Conservation (phyloP, 2,113 vertebrate genomes). For the Coturnix japonica region DNA sequence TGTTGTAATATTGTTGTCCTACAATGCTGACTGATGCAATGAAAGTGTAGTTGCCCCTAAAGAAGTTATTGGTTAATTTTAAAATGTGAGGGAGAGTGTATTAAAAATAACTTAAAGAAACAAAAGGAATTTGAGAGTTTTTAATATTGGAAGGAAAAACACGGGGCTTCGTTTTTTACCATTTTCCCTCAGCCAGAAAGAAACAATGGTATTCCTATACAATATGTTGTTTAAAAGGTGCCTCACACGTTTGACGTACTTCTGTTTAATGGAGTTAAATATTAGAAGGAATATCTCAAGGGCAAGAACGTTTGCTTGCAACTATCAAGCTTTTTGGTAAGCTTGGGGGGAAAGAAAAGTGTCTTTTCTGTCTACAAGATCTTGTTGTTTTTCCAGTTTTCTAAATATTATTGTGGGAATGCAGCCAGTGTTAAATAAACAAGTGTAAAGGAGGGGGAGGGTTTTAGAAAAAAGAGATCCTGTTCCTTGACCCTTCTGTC, state of each 20-base stretch:
- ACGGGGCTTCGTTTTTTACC: neutral
- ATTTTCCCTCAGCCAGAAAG: conserved; percentile 2
- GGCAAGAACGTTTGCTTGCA: neutral
- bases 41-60: conserved; percentile 45
- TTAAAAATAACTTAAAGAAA: conserved; percentile 69
- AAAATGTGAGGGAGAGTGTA: conserved; percentile 65
- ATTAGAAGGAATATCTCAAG: neutral
- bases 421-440: neutral
- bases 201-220: neutral
- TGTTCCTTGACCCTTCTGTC: neutral
- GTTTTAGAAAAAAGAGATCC: neutral
- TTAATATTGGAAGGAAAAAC: neutral
- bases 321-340: neutral
- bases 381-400: neutral
- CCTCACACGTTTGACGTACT: neutral
- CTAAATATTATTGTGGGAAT: neutral
- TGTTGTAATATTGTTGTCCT: conserved; percentile 46
- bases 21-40: conserved; percentile 21
- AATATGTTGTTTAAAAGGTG: neutral
- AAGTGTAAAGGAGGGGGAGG: neutral
- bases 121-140: conserved; percentile 28
- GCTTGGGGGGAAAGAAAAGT: neutral
- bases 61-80: conserved; percentile 34
- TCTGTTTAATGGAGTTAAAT: neutral
- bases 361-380: neutral